These are phyloP conservation scores for Pammene aurita DNA, from an alignment of 2,888 invertebrate genomes.

Conservation along the genomic window DNA sequence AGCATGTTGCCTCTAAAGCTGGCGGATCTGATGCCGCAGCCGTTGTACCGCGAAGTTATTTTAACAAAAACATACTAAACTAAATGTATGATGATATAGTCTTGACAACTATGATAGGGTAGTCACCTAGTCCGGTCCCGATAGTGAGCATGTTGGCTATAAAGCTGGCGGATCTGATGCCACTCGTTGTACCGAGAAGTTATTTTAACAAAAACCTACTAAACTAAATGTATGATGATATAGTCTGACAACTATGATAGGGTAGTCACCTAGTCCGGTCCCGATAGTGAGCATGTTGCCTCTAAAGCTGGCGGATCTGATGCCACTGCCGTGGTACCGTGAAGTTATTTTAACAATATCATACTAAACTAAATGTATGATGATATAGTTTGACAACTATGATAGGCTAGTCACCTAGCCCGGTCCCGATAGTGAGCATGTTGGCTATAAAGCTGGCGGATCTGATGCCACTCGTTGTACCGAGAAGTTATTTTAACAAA, in stretches of 20 bases:
- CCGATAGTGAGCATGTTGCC: slow-evolving; percentile 96
- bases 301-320: slow-evolving; percentile 95
- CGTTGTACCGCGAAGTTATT: slow-evolving; percentile 93
- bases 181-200: slow-evolving; percentile 95
- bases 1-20: slow-evolving; percentile 95
- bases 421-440: slow-evolving; percentile 96
- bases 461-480: slow-evolving; percentile 95
- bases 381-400: background rate
- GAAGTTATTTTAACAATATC: no score
- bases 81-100: background rate
- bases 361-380: background rate
- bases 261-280: slow-evolving; percentile 87
- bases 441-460: slow-evolving; percentile 96
- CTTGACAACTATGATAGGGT: background rate
- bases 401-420: slow-evolving; percentile 80
- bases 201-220: slow-evolving; percentile 87
- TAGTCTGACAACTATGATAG: slow-evolving; percentile 61
- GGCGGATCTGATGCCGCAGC: slow-evolving; percentile 95
- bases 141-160: slow-evolving; percentile 95
- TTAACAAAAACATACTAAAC: slow-evolving; percentile 64
- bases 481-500: slow-evolving; percentile 89
- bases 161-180: slow-evolving; percentile 95
- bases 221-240: slow-evolving; percentile 61
- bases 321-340: no score
- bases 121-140: slow-evolving; percentile 91